A percentile compares a stretch with the other conserved stretches of the same genome.
These are phyloP conservation scores for Spodoptera frugiperda DNA, from an alignment of 1,140 invertebrate species.

Conservation along the genomic window DNA sequence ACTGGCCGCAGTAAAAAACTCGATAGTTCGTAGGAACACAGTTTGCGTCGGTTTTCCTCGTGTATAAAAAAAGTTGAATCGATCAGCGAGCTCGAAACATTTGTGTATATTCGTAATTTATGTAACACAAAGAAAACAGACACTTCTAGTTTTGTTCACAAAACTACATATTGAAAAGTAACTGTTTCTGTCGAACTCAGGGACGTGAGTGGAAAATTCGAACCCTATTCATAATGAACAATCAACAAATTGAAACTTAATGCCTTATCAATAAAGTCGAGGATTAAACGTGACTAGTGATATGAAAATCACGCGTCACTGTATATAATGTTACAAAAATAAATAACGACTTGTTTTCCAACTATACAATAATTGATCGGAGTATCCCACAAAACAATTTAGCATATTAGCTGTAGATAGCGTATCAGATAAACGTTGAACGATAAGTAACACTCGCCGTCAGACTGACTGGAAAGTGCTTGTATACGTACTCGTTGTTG, in stretches of 20 bases:
- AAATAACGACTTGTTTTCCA: not conserved
- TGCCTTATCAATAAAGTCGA: too few species aligned
- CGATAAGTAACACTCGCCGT: constrained; percentile 7
- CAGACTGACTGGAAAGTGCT: not conserved
- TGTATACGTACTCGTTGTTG: not conserved
- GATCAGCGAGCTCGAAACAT: constrained; percentile 16
- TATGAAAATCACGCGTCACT: too few species aligned
- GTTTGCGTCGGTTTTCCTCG: constrained; percentile 20
- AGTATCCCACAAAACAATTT: constrained; percentile 27
- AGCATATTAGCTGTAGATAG: constrained; percentile 30
- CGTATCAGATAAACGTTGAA: constrained; percentile 29
- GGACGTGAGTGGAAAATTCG: not conserved
- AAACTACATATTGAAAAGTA: constrained; percentile 8
- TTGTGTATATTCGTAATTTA: constrained; percentile 23
- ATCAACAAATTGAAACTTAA: too few species aligned
- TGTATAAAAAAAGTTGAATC: constrained; percentile 19
- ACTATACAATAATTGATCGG: not conserved
- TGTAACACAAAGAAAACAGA: constrained; percentile 23
- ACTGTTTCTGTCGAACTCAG: constrained; percentile 2
- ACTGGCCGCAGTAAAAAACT: constrained; percentile 19
- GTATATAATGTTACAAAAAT: not conserved
- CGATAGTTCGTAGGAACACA: constrained; percentile 16
- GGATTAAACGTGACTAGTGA: too few species aligned
- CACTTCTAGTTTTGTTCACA: constrained; percentile 10
- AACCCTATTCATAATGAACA: too few species aligned